Evolutionary conservation across 2,888 invertebrate genomes (phyloP).

Genomic region (Acrobasis suavella): DNA sequence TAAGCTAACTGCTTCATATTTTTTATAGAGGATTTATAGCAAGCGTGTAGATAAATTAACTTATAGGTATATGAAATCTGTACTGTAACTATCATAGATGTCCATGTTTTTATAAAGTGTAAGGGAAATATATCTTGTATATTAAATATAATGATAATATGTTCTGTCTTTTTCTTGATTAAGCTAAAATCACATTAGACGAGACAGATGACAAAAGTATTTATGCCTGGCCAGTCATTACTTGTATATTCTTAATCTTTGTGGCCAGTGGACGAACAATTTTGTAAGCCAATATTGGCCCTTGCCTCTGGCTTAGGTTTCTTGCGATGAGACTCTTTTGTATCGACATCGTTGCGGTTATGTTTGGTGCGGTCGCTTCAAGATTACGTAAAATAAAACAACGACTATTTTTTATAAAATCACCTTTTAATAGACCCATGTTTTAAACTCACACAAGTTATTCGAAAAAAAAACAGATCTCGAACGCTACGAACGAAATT

Average conservation of each 20-base stretch:
- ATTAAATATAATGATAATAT: neutral
- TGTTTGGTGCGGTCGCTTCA: too few species aligned
- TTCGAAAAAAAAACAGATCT: conserved; percentile 15
- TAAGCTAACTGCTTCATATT: too few species aligned
- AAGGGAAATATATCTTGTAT: neutral
- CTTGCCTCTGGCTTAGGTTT: too few species aligned
- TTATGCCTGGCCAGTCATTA: too few species aligned
- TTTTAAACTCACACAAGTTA: conserved; percentile 51
- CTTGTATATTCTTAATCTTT: too few species aligned
- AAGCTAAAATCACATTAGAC: too few species aligned
- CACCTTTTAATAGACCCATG: conserved; percentile 57
- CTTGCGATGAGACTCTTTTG: neutral
- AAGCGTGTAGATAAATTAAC: too few species aligned
- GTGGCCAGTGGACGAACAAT: too few species aligned
- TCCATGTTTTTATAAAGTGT: conserved; percentile 1
- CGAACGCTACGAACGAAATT: conserved; percentile 30
- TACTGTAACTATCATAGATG: neutral
- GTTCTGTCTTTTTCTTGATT: too few species aligned
- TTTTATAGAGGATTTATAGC: too few species aligned
- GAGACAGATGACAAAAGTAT: too few species aligned
- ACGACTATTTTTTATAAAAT: conserved; percentile 45
- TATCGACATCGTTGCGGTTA: neutral
- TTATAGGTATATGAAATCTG: neutral
- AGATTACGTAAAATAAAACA: conserved; percentile 32
- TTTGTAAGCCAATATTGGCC: neutral